Conservation (phyloP, 2,113 vertebrate genomes). For the Neopipo cinnamomea region DNA sequence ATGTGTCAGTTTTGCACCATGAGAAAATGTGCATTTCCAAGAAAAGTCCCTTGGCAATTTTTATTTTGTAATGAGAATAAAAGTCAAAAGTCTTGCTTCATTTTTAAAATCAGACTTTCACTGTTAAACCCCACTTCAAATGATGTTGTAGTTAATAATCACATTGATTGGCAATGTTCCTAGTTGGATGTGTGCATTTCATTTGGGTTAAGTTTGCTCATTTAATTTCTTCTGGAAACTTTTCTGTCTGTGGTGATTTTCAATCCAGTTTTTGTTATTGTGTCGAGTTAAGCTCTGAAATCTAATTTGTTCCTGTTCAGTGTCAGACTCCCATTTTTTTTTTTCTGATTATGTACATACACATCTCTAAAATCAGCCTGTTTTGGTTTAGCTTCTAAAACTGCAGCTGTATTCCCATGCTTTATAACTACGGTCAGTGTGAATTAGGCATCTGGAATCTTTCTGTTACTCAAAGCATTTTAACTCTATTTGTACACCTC, state of each 20-base stretch:
- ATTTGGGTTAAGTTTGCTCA: not conserved
- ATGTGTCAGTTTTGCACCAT: not conserved
- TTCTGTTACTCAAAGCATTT: not conserved
- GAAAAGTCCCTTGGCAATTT: not conserved
- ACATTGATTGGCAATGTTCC: not conserved
- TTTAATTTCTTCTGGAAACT: not conserved
- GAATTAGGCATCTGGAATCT: not conserved
- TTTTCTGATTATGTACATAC: not conserved
- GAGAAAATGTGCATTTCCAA: not conserved
- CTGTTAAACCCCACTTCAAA: not conserved
- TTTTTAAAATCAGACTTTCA: not conserved
- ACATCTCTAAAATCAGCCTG: constrained; percentile 7
- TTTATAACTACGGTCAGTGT: not conserved
- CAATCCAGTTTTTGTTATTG: not conserved
- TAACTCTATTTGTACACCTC: not conserved
- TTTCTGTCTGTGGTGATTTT: not conserved
- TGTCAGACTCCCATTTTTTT: not conserved
- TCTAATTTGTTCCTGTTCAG: not conserved
- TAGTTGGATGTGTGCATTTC: not conserved
- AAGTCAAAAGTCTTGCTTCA: not conserved
- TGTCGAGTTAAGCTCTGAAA: not conserved
- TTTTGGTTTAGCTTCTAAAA: not conserved
- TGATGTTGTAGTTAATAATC: not conserved
- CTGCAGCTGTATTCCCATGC: not conserved
- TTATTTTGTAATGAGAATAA: not conserved